Percentiles rank a stretch among this genome's conserved stretches.
Evolutionary conservation across 1,140 invertebrate genomes (phyloP).

Genomic region (Geopemphigus sp.): DNA sequence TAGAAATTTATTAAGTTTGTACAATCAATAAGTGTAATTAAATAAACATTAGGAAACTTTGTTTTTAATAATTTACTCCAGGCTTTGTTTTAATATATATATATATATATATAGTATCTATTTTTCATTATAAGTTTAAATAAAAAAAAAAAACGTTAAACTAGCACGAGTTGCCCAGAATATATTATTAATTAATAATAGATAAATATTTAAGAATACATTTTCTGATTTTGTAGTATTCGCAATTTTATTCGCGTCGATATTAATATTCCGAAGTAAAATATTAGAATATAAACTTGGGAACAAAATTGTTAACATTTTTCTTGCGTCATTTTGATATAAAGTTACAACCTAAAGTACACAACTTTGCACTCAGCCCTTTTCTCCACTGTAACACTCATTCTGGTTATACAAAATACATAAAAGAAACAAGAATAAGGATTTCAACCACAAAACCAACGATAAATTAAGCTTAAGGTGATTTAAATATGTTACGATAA

Average conservation of each 20-base stretch:
- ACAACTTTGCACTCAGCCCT: conserved; percentile 38
- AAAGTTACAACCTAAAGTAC: background rate
- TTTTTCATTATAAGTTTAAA: too few relatives aligned
- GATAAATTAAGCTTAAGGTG: conserved; percentile 17
- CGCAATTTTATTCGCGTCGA: background rate
- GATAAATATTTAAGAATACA: background rate
- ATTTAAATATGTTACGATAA: conserved; percentile 25
- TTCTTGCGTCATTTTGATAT: background rate
- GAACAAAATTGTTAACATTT: background rate
- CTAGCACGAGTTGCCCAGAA: background rate
- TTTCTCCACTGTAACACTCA: background rate
- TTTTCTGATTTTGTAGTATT: background rate
- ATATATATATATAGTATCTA: too few relatives aligned
- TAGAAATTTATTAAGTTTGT: too few relatives aligned
- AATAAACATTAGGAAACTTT: too few relatives aligned
- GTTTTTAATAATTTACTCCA: too few relatives aligned
- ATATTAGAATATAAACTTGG: background rate
- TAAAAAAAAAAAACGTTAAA: background rate
- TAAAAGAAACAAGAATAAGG: conserved; percentile 14
- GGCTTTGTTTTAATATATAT: too few relatives aligned
- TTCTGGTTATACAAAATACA: conserved; percentile 4
- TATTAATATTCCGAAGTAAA: conserved; percentile 1
- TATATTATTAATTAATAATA: background rate
- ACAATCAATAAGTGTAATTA: too few relatives aligned
- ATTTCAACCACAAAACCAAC: conserved; percentile 18